These are phyloP conservation scores for Andricus grossulariae DNA, from an alignment of 1,140 invertebrate genomes.

Conservation along the genomic window DNA sequence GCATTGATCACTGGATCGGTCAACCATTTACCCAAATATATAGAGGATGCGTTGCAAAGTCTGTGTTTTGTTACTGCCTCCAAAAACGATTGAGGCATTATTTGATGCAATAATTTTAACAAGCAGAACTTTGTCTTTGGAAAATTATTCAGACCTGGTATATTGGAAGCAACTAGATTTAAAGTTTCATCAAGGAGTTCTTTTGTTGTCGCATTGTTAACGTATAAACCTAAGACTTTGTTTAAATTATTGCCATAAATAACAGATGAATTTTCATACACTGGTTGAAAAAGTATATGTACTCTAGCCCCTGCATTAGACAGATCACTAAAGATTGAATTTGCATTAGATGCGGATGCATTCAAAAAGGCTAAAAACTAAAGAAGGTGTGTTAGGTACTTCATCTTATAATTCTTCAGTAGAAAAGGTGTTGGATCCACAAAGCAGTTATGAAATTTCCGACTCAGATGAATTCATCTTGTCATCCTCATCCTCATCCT, in stretches of 20 bases:
- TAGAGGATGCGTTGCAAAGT: neutral
- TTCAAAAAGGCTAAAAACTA: too few relatives aligned
- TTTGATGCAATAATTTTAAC: too few relatives aligned
- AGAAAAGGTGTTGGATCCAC: too few relatives aligned
- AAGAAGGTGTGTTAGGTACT: too few relatives aligned
- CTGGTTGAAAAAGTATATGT: neutral
- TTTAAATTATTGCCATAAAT: neutral
- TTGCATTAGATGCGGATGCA: too few relatives aligned
- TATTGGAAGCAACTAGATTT: neutral
- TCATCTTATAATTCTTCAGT: too few relatives aligned
- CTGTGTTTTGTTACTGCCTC: neutral
- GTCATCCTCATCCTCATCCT: too few relatives aligned
- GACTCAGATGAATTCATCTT: too few relatives aligned
- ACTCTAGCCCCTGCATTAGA: too few relatives aligned
- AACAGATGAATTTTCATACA: neutral
- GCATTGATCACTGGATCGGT: neutral
- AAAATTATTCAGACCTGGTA: neutral
- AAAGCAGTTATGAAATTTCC: too few relatives aligned
- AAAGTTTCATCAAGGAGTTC: neutral
- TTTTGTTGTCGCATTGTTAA: neutral
- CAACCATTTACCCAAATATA: neutral
- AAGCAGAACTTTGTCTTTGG: neutral
- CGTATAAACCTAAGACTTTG: neutral
- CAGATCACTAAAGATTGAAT: too few relatives aligned
- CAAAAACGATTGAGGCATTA: neutral